A percentile compares a stretch with the other conserved stretches of the same genome.
phyloP scores from a whole-genome alignment of 2,797 vertebrate genomes.

The Vireo griseus region DNA sequence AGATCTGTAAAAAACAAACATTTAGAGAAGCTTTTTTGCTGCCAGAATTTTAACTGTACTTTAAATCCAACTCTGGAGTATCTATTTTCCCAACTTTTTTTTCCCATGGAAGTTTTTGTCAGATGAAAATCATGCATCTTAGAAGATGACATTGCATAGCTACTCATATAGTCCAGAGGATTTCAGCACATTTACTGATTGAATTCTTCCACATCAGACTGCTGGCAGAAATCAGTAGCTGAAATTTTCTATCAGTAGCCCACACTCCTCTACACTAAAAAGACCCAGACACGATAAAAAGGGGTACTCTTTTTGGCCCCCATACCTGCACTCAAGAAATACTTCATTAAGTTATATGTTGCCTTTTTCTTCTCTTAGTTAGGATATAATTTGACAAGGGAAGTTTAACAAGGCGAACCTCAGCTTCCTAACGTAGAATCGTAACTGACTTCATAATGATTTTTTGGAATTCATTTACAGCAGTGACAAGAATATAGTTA shows the following conservation, averaged over 20 bases:
- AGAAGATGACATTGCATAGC: background rate
- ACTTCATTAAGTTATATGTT: background rate
- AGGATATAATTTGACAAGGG: background rate
- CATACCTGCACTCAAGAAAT: background rate
- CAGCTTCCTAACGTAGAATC: background rate
- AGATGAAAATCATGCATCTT: background rate
- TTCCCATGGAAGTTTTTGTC: background rate
- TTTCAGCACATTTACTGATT: background rate
- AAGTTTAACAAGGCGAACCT: background rate
- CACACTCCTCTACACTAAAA: background rate
- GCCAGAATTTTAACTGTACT: background rate
- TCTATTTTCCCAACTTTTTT: background rate
- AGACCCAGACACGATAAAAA: background rate
- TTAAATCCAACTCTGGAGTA: background rate
- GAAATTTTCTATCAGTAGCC: background rate
- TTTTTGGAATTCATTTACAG: background rate
- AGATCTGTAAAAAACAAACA: background rate
- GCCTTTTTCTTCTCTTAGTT: background rate
- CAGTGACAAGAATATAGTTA: background rate
- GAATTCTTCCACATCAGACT: background rate
- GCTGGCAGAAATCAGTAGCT: background rate
- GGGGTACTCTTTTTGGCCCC: background rate
- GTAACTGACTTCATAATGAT: background rate
- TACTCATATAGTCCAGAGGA: fast-evolving
- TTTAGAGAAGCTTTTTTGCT: background rate